Conservation (phyloP, 1,140 invertebrate species). For the Diploscapter pachys region DNA sequence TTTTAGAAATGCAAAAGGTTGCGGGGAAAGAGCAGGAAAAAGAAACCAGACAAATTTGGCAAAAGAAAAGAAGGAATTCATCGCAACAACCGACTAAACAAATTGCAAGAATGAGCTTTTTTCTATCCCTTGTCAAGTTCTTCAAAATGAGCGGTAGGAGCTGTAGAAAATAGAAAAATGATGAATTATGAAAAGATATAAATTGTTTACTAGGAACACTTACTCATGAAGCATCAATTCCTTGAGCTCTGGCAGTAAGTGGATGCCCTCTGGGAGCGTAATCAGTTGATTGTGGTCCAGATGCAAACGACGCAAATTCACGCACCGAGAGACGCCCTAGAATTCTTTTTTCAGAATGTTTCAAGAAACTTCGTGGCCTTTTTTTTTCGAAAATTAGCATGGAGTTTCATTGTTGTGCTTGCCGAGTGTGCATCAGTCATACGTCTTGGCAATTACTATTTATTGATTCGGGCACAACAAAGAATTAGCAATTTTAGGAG, state of each 20-base stretch:
- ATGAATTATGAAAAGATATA: no score
- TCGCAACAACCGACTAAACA: background rate
- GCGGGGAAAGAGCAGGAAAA: background rate
- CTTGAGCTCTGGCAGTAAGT: conserved; percentile 79
- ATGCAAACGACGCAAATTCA: conserved; percentile 88
- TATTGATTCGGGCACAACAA: no score
- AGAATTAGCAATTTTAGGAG: no score
- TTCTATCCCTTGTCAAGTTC: no score
- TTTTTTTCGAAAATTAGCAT: no score
- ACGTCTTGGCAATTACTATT: no score
- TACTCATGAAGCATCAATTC: conserved; percentile 60
- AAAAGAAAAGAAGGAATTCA: background rate
- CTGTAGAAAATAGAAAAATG: no score
- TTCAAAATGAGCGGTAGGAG: no score
- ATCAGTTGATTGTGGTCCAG: conserved; percentile 87
- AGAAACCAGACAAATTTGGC: background rate
- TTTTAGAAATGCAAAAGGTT: background rate
- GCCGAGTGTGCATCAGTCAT: no score
- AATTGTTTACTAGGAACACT: background rate
- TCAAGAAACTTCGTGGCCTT: no score
- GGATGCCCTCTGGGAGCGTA: conserved; percentile 93
- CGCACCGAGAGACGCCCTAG: conserved; percentile 81
- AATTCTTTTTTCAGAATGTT: background rate
- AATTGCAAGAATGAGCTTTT: background rate
- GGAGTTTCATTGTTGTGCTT: no score